Evolutionary conservation across 2,888 invertebrate genomes (phyloP).

Genomic region (Entomobrya multifasciata): DNA sequence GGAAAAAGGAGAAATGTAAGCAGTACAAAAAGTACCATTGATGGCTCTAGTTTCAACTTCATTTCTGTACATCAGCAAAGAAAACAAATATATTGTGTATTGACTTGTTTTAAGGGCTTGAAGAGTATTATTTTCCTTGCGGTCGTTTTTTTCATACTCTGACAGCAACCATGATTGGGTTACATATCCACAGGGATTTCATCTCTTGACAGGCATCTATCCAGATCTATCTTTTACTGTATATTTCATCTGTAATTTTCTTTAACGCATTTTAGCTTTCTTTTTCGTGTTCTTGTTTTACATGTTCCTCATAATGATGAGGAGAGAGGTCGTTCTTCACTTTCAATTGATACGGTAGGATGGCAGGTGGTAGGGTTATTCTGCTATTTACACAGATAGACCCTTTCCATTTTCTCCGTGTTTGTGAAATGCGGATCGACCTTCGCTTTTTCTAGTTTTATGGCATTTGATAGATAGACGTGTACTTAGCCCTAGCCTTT

Average conservation of each 20-base stretch:
- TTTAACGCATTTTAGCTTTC: constrained; percentile 27
- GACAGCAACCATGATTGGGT: constrained; percentile 64
- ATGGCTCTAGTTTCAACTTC: not conserved
- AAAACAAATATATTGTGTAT: not conserved
- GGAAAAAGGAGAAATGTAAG: not conserved
- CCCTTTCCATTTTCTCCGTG: constrained; percentile 1
- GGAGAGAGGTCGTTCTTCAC: not conserved
- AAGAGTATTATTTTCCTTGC: constrained; percentile 21
- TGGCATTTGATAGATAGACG: constrained; percentile 42
- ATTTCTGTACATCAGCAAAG: not conserved
- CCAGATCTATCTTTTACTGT: not conserved
- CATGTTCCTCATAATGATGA: constrained; percentile 15
- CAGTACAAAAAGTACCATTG: not conserved
- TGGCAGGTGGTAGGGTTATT: no score
- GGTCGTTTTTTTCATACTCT: constrained; percentile 19
- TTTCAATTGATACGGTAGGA: no score
- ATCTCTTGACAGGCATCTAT: constrained; percentile 59
- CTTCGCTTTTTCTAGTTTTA: constrained; percentile 18
- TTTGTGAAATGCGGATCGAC: not conserved
- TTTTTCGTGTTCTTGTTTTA: constrained; percentile 1
- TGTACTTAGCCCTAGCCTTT: not conserved
- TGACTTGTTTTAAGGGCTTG: not conserved
- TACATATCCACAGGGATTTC: constrained; percentile 63
- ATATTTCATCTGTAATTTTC: constrained; percentile 31
- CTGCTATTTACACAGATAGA: not conserved